Base-by-base conservation (phyloP, 1,140 invertebrate species). In the Zophobas morio region DNA sequence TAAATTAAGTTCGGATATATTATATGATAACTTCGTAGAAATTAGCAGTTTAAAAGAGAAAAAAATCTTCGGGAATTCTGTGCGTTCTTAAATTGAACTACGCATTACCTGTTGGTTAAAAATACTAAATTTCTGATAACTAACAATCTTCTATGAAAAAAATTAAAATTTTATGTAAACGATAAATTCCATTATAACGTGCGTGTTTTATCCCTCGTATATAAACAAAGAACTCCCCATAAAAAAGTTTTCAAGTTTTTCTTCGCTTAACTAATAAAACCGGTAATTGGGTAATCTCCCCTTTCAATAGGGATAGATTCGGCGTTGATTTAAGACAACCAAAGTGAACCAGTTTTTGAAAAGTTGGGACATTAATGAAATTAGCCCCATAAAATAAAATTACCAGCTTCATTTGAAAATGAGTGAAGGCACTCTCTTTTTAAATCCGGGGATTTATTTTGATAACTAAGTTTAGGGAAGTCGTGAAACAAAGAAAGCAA, bases 401-500 rank as follows among this genome's bases (percentile, higher is more conserved):
- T 46, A 66, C 40, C 39, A 33, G 60, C 37, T 42, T 40, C 60
- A 66, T 66, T 66, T 66, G 39, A 66, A 66, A 66, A 66, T 66
- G 60, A 66, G 60, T 66, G 60, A 66, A 42, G 60, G 60, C 39
- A 66, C 39, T 46, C 39, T 66, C 60, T 66, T 46, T 66, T 66
- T 46, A 66, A 66, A 66, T 66, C 60, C 60, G 8, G 6, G 60
- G 60, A 66, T 66, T 66, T 66, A 66, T 66, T 46, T 66, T 66
- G 60, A 66, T 66, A 66, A 66, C 60, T 46, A 42, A 66, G 60
- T 66, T 66, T 66, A 6, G 39, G 6, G 33, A 66, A 39, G 40
- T 66, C 60, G 60, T 42, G 39, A 66, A 66, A 66, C 60, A 66
- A 66, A 66, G 60, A 66, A 66, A 66, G 60, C 60, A 66, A 66